Percentiles rank a stretch among this genome's conserved stretches.
Conservation (phyloP, 2,113 vertebrate species). For the Tinamus guttatus region DNA sequence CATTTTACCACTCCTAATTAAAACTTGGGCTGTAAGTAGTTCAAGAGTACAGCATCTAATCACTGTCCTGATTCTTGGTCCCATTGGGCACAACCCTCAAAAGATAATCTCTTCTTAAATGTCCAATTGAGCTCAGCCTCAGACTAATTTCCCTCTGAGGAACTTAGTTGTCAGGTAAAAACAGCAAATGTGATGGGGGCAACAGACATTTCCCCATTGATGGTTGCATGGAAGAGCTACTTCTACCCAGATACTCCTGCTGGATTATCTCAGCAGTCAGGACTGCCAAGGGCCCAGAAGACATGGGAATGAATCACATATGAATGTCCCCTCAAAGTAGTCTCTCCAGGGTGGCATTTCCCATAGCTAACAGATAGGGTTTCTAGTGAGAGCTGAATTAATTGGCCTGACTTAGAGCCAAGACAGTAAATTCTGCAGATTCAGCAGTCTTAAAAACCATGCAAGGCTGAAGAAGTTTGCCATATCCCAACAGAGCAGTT, state of each 20-base stretch:
- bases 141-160: background rate
- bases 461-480: background rate
- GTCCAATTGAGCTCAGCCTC: background rate
- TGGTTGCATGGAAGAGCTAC: background rate
- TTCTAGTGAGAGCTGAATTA: background rate
- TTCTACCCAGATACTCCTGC: background rate
- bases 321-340: background rate
- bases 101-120: slow-evolving; percentile 8
- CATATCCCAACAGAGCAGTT: background rate
- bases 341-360: background rate
- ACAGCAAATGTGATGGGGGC: background rate
- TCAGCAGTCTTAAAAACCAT: background rate
- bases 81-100: background rate
- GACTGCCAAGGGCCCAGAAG: background rate
- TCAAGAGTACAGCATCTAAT: slow-evolving; percentile 37
- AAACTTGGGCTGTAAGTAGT: background rate
- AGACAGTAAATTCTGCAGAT: background rate
- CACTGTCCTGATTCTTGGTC: slow-evolving; percentile 36
- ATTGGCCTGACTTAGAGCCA: background rate
- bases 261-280: background rate
- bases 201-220: background rate
- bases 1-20: slow-evolving; percentile 44
- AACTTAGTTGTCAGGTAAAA: background rate
- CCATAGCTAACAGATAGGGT: background rate
- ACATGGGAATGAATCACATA: background rate